These are phyloP conservation scores for Diglossa cyanea DNA, from an alignment of 2,797 vertebrate species.

Conservation along the genomic window DNA sequence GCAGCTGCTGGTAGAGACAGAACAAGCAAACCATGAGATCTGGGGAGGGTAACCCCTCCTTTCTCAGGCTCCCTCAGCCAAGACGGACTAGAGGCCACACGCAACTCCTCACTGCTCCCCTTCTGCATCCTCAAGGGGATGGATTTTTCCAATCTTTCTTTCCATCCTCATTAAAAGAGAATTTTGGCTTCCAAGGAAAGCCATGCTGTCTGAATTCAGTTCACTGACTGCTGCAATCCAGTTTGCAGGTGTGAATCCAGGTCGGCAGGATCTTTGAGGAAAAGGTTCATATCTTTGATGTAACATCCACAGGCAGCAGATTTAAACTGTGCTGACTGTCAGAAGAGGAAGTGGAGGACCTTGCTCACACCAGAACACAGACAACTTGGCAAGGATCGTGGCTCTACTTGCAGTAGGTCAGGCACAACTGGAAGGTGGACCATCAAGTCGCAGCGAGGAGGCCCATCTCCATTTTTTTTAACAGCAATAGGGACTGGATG, in stretches of 20 bases:
- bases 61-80: neutral
- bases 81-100: neutral
- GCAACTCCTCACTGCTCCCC: neutral
- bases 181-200: neutral
- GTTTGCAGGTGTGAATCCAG: neutral
- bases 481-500: neutral
- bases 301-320: neutral
- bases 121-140: neutral
- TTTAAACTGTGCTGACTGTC: neutral
- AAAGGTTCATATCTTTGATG: neutral
- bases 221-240: neutral
- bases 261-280: neutral
- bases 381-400: accelerated
- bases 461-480: neutral
- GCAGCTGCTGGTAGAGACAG: neutral
- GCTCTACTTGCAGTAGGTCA: neutral
- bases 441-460: neutral
- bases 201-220: neutral
- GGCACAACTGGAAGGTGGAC: neutral
- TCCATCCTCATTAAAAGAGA: neutral
- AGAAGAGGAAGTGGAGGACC: neutral
- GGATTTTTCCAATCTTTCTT: neutral
- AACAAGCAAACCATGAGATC: neutral
- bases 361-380: neutral
- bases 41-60: neutral